A percentile compares a stretch with the other conserved stretches of the same genome.
These are phyloP conservation scores for Sebastes alutus DNA, from an alignment of 2,797 vertebrate species.

Conservation along the genomic window DNA sequence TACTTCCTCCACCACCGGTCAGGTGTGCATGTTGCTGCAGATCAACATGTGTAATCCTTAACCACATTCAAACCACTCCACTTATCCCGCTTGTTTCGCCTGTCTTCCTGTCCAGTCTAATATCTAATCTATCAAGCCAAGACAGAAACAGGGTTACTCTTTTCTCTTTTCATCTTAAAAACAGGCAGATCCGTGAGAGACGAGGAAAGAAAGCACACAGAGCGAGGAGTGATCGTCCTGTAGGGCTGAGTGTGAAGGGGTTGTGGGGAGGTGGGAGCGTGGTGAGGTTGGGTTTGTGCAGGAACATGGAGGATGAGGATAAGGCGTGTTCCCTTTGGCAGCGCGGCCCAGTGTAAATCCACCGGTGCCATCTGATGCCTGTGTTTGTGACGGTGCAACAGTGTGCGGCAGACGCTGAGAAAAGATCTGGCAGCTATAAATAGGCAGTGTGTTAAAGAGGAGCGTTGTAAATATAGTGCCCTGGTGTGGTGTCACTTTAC, in stretches of 20 bases:
- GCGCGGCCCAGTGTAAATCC: constrained; percentile 57
- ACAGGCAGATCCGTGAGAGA: constrained; percentile 4
- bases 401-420: constrained; percentile 69
- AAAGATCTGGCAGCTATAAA: constrained; percentile 79
- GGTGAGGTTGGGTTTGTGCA: constrained; percentile 45
- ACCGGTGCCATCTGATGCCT: constrained; percentile 75
- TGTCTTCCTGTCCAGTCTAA: background rate
- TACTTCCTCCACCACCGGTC: background rate
- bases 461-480: constrained; percentile 78
- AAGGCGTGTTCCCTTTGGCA: constrained; percentile 76
- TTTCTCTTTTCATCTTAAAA: constrained; percentile 22
- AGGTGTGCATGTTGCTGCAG: background rate
- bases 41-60: background rate
- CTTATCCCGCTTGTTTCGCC: constrained; percentile 7
- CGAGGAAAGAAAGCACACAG: background rate
- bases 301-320: constrained; percentile 60
- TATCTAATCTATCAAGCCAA: background rate
- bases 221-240: constrained; percentile 41
- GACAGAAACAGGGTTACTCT: constrained; percentile 28
- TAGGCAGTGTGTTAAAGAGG: constrained; percentile 77
- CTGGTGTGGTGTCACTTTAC: constrained; percentile 79
- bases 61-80: constrained; percentile 4
- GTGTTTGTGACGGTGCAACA: constrained; percentile 71
- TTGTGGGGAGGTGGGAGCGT: constrained; percentile 11
- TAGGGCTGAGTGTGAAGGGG: constrained; percentile 31